Evolutionary conservation across 1,140 invertebrate species (phyloP).

Genomic region (Drosophila bifasciata): DNA sequence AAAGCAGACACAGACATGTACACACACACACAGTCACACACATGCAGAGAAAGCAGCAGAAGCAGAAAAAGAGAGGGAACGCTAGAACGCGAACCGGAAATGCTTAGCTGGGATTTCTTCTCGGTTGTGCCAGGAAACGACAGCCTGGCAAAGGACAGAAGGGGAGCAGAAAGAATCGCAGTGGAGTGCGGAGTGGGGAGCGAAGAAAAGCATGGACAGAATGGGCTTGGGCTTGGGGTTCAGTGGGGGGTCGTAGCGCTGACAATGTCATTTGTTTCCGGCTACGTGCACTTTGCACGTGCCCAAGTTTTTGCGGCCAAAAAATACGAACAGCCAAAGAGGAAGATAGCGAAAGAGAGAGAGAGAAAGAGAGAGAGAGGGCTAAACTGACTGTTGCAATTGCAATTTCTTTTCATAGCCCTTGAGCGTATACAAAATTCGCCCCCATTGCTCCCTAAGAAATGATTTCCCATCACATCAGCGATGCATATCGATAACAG

Average conservation of each 20-base stretch:
- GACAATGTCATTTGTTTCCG: constrained; percentile 81
- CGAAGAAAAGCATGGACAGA: background rate
- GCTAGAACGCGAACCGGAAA: constrained; percentile 67
- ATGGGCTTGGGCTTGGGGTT: background rate
- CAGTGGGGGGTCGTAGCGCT: constrained; percentile 51
- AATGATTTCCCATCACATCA: background rate
- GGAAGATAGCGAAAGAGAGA: background rate
- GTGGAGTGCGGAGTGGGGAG: background rate
- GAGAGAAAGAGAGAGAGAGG: background rate
- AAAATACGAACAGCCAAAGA: background rate
- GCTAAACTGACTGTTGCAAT: constrained; percentile 10
- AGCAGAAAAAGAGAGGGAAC: constrained; percentile 19
- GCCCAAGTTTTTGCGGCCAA: constrained; percentile 43
- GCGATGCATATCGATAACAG: too few relatives aligned
- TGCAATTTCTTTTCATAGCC: background rate
- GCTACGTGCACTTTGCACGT: constrained; percentile 73
- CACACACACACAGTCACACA: constrained; percentile 12
- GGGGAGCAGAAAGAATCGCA: background rate
- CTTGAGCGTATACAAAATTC: too few relatives aligned
- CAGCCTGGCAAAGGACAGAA: background rate
- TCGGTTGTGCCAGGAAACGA: constrained; percentile 17
- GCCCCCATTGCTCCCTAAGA: background rate
- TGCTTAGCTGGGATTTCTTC: constrained; percentile 77
- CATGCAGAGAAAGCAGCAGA: constrained; percentile 1
- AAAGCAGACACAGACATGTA: constrained; percentile 7